phyloP scores from a whole-genome alignment of 1,140 invertebrate genomes.

The Neodiprion virginianus region DNA sequence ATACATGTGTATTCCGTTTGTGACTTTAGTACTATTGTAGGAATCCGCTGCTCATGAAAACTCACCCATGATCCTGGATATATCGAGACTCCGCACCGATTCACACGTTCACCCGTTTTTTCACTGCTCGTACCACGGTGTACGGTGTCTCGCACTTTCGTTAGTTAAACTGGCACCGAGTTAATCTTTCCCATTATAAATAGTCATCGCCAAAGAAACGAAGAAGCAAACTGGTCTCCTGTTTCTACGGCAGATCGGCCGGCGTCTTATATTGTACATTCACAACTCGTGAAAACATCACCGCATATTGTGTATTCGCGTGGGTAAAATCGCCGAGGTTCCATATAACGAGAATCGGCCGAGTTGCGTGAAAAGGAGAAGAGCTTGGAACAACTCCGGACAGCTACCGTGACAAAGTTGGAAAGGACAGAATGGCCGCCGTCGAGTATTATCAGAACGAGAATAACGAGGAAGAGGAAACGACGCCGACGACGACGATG shows the following conservation, averaged over 20 bases:
- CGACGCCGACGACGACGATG: slow-evolving; percentile 14
- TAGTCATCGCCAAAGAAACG: not conserved
- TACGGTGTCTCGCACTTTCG: not conserved
- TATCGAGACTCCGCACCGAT: not conserved
- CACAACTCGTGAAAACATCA: not conserved
- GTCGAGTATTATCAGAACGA: slow-evolving; percentile 54
- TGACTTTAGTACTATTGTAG: too few species aligned
- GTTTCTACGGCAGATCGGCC: not conserved
- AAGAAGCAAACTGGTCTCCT: not conserved
- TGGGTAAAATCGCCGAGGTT: not conserved
- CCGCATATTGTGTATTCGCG: not conserved
- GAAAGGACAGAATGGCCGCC: slow-evolving; percentile 47
- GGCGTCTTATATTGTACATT: not conserved
- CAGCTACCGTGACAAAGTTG: not conserved
- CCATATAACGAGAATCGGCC: not conserved
- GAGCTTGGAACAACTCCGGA: not conserved
- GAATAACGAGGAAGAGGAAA: slow-evolving; percentile 39
- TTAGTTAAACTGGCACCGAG: not conserved
- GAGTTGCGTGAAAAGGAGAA: not conserved
- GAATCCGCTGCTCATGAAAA: too few species aligned
- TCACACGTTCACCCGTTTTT: not conserved
- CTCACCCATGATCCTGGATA: not conserved
- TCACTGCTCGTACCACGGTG: not conserved
- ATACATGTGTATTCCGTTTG: too few species aligned
- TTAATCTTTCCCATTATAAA: not conserved